A percentile compares a stretch with the other conserved stretches of the same genome.
These are phyloP conservation scores for Brachionus rubens DNA, from an alignment of 1,140 invertebrate genomes.

Conservation along the genomic window DNA sequence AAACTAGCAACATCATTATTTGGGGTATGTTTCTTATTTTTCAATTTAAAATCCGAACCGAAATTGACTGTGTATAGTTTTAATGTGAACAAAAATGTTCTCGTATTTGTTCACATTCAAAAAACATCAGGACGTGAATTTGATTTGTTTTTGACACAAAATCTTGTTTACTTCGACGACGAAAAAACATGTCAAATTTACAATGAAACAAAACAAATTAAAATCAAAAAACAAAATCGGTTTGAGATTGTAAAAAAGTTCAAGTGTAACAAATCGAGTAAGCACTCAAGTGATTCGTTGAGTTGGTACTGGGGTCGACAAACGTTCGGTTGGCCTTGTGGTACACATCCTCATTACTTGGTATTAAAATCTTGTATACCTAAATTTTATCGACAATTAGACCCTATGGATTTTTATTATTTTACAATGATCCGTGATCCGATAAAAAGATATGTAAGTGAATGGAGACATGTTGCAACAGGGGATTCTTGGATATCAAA, in stretches of 20 bases:
- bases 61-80: background rate
- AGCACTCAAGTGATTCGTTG: too few species aligned
- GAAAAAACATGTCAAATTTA: slow-evolving; percentile 55
- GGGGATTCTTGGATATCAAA: slow-evolving; percentile 82
- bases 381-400: background rate
- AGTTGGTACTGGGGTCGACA: slow-evolving; percentile 97
- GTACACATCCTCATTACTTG: slow-evolving; percentile 94
- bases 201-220: background rate
- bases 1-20: too few species aligned
- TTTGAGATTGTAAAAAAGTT: too few species aligned
- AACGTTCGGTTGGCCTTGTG: slow-evolving; percentile 98
- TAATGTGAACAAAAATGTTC: slow-evolving; percentile 71
- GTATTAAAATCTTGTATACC: slow-evolving; percentile 75
- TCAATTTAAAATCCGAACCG: too few species aligned
- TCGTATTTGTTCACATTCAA: slow-evolving; percentile 97
- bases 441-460: slow-evolving; percentile 76
- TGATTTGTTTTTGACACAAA: slow-evolving; percentile 85
- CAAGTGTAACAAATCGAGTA: background rate
- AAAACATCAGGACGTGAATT: slow-evolving; percentile 89
- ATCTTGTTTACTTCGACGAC: slow-evolving; percentile 74
- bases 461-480: slow-evolving; percentile 88
- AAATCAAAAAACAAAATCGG: background rate
- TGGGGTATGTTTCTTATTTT: too few species aligned
- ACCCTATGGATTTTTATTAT: background rate
- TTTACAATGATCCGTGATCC: slow-evolving; percentile 65